Base-by-base conservation (phyloP, 1,140 invertebrate species). In the Colletes gigas region DNA sequence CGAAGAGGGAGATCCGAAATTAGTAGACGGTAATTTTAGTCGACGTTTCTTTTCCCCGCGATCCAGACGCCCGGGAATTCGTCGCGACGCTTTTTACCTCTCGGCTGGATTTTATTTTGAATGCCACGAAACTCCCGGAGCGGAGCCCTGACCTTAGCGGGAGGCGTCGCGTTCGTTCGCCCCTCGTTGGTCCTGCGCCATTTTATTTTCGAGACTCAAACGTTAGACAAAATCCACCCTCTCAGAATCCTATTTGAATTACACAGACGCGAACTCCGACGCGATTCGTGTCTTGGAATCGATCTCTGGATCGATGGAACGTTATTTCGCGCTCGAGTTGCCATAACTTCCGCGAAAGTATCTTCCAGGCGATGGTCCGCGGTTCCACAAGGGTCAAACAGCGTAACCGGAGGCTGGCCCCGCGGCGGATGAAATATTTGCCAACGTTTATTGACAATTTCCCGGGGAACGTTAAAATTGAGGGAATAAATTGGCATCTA, bases 401-500 rank as follows among this genome's bases (percentile, higher is more conserved):
- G 15, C 50, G 54, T 78, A 54, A 72, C 54, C 76, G 39, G 47
- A 21, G 4, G 5, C 47, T n/a, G 47, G 30, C 15, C n/a, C 44
- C 15, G 68, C 47, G 57, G 68, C 68, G 30, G 76, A 47, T 78
- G 21, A 78, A 54, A 78, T 72, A 72, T 72, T 78, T 72, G n/a
- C 68, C 50, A 30, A 15, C 14, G 39, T 65, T 78, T 78, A 78
- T 78, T 72, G 76, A 78, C 68, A 78, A 78, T 78, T 78, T 78
- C 47, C 59, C 15, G 6, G 39, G 41, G 39, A 12, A 12, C n/a
- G 57, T 62, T 71, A 21, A 79, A 73, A 73, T 66, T 73, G 63
- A 73, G 17, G n/a, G 41, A 30, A 57, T 73, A 55, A 79, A 79
- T 73, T 73, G 17, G 19, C 12, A 7, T 50, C n/a, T 10, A 44